Conservation (phyloP, 2,797 vertebrate genomes). For the Enteromius argenteus region DNA sequence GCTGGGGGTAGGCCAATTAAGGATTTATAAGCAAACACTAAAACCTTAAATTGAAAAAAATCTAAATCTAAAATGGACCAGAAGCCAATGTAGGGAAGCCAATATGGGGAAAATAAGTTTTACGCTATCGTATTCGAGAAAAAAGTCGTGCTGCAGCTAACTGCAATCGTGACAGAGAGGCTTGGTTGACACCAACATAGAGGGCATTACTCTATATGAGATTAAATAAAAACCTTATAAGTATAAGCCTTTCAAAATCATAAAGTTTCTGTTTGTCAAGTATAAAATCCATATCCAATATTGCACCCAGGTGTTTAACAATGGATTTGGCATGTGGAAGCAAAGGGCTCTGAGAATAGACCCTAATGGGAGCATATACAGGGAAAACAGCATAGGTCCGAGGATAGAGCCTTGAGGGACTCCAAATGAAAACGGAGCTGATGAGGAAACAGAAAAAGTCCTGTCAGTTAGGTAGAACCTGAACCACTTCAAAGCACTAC, state of each 20-base stretch:
- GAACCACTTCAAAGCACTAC: background rate
- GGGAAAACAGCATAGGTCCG: background rate
- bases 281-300: background rate
- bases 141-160: background rate
- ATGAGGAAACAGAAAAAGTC: background rate
- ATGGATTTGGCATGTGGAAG: background rate
- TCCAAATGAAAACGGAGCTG: background rate
- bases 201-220: background rate
- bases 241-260: background rate
- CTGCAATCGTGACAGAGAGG: background rate
- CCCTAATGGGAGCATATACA: background rate
- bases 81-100: background rate
- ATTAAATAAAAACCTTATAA: background rate
- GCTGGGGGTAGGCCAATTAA: background rate
- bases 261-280: background rate
- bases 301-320: background rate
- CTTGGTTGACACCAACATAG: background rate
- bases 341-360: background rate
- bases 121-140: background rate
- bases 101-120: background rate
- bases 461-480: background rate
- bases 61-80: background rate
- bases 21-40: background rate
- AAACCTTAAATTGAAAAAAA: constrained; percentile 1
- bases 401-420: background rate